A percentile compares a stretch with the other conserved stretches of the same genome.
These are phyloP conservation scores for Gambelia wislizenii DNA, from an alignment of 2,797 vertebrate genomes.

Conservation along the genomic window DNA sequence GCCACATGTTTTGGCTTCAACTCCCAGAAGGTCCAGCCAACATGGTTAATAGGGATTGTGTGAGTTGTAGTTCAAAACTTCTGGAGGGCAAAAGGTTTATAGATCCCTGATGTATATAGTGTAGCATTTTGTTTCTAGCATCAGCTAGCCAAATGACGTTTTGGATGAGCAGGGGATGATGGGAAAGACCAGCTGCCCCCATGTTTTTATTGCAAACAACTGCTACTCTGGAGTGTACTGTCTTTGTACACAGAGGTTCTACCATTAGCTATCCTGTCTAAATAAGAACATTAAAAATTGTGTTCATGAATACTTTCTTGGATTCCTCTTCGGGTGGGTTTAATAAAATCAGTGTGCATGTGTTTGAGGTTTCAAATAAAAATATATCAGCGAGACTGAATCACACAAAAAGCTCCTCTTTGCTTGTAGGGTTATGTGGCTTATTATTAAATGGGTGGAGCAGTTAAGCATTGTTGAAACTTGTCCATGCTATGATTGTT, in stretches of 20 bases:
- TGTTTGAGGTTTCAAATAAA: neutral
- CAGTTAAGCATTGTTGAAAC: slow-evolving; percentile 7
- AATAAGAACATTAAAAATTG: neutral
- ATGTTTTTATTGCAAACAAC: neutral
- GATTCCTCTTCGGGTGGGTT: neutral
- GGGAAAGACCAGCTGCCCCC: no score
- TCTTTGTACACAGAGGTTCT: neutral
- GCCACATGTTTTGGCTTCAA: neutral
- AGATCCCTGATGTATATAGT: neutral
- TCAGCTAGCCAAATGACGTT: neutral
- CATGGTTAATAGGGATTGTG: neutral
- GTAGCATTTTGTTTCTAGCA: neutral
- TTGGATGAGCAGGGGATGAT: neutral
- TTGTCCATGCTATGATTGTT: slow-evolving; percentile 2
- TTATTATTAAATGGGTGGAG: neutral
- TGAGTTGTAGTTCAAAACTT: neutral
- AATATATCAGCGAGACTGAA: neutral
- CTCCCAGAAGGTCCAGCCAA: neutral
- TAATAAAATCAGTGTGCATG: neutral
- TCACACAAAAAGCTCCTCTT: neutral
- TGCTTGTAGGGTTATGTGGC: neutral
- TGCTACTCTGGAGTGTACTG: neutral
- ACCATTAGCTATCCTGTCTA: neutral
- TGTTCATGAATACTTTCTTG: neutral
- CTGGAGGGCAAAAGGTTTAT: neutral